Evolutionary conservation across 2,113 vertebrate species (phyloP).

Genomic region (Delphinapterus leucas): DNA sequence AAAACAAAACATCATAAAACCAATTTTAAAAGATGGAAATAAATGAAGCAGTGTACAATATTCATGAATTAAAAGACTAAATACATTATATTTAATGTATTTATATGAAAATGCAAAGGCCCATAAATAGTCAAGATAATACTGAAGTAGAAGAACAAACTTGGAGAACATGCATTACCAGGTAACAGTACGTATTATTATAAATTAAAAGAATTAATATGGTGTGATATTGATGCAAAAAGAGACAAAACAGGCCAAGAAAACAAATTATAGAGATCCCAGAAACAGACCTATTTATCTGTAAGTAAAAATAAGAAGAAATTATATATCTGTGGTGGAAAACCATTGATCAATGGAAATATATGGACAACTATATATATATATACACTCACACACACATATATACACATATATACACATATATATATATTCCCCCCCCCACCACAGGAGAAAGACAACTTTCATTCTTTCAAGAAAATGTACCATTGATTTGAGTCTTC

Average conservation of each 20-base stretch:
- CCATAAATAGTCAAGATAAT: neutral
- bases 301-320: neutral
- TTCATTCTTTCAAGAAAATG: slow-evolving; percentile 64
- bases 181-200: neutral
- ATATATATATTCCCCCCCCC: accelerated
- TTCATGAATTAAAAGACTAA: neutral
- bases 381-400: no score
- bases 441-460: neutral
- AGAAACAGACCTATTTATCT: neutral
- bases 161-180: neutral
- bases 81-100: no score
- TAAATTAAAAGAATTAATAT: neutral
- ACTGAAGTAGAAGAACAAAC: neutral
- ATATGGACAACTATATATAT: neutral
- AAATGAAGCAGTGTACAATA: neutral
- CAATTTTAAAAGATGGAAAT: neutral
- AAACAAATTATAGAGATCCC: neutral
- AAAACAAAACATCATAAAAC: neutral
- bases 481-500: no score
- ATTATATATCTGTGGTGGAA: neutral
- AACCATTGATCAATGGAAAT: neutral
- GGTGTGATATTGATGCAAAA: neutral
- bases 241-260: neutral
- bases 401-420: no score
- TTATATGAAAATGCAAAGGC: neutral